These are phyloP conservation scores for Gavialis gangeticus DNA, from an alignment of 2,113 vertebrate species.

Conservation along the genomic window DNA sequence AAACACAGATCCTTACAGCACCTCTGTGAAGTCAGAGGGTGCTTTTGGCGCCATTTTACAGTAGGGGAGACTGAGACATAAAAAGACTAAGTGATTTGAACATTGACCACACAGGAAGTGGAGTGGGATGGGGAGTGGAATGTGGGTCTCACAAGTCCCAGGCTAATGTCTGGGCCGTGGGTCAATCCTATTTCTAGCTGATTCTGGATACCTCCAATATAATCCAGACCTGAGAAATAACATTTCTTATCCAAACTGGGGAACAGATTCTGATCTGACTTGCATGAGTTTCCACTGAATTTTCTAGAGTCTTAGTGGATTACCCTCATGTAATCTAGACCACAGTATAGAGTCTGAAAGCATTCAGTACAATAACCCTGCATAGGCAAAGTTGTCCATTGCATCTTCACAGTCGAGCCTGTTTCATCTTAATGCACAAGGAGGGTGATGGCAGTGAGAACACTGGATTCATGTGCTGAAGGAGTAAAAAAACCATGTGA, in stretches of 20 bases:
- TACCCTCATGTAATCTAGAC: background rate
- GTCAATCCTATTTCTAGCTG: background rate
- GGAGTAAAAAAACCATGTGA: background rate
- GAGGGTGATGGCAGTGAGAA: background rate
- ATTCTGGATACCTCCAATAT: background rate
- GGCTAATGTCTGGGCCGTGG: background rate
- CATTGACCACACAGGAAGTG: background rate
- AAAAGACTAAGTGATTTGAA: background rate
- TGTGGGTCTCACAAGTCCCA: background rate
- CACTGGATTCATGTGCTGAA: background rate
- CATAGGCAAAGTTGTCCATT: background rate
- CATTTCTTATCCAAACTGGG: background rate
- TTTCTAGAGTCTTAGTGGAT: background rate
- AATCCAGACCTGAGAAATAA: background rate
- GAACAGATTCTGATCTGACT: background rate
- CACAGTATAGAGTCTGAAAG: background rate
- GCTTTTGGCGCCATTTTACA: background rate
- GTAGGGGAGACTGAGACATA: background rate
- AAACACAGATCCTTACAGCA: background rate
- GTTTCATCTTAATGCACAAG: background rate
- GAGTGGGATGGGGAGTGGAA: background rate
- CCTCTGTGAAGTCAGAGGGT: background rate
- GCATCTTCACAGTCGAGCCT: background rate
- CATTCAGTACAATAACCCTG: background rate
- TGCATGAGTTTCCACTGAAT: background rate